phyloP scores from a whole-genome alignment of 2,113 vertebrate genomes.

The Pelvicachromis taeniatus region DNA sequence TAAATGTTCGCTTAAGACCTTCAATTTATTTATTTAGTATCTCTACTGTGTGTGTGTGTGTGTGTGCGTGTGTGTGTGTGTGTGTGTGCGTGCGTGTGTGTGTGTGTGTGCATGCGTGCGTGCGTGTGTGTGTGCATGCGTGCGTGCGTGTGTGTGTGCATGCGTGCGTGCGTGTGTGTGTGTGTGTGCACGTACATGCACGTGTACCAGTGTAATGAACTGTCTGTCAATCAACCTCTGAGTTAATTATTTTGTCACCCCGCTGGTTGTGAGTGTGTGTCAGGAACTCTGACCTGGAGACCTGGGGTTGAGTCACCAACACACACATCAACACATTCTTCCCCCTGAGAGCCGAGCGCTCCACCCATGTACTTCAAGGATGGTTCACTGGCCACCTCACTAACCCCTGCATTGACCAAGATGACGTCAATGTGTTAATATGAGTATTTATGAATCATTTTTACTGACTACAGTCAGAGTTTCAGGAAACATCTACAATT shows the following conservation, averaged over 20 bases:
- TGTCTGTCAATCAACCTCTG: constrained; percentile 74
- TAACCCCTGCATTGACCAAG: not conserved
- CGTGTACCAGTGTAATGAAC: constrained; percentile 57
- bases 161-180: not conserved
- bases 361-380: constrained; percentile 3
- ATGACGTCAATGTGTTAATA: not conserved
- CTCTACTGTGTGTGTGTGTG: not conserved
- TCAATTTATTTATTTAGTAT: not conserved
- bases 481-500: not conserved
- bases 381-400: constrained; percentile 63
- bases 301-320: constrained; percentile 26
- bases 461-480: not conserved
- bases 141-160: not conserved
- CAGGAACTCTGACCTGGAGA: constrained; percentile 74
- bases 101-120: not conserved
- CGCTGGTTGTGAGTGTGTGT: constrained; percentile 71
- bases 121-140: not conserved
- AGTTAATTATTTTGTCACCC: constrained; percentile 76
- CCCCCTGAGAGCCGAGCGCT: constrained; percentile 16
- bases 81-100: not conserved
- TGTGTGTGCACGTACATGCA: not conserved
- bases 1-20: not conserved
- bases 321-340: constrained; percentile 16
- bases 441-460: not conserved
- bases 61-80: not conserved